Evolutionary conservation across 2,113 vertebrate genomes (phyloP).

Genomic region (Beaufortia kweichowensis): DNA sequence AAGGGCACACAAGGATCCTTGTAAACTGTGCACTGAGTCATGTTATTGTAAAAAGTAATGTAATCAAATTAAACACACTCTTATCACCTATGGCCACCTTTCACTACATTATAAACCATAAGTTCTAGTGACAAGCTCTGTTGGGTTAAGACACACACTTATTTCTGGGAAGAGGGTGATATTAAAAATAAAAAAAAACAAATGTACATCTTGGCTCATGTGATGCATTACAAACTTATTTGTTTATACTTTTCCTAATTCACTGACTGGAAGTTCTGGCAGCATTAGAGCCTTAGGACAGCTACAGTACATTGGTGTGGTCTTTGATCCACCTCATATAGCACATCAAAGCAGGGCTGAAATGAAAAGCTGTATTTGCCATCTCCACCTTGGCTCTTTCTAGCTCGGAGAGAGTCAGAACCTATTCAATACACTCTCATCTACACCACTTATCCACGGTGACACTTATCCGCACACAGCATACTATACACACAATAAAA

Average conservation of each 20-base stretch:
- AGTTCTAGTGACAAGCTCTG: neutral
- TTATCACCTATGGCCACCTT: neutral
- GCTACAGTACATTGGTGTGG: conserved; percentile 57
- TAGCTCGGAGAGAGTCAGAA: conserved; percentile 21
- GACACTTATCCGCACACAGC: conserved; percentile 32
- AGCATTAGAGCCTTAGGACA: conserved; percentile 39
- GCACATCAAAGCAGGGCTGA: conserved; percentile 59
- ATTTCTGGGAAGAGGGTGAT: too few species aligned
- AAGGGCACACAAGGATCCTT: neutral
- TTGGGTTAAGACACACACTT: too few species aligned
- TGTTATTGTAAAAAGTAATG: neutral
- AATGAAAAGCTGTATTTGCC: conserved; percentile 49
- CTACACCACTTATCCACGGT: conserved; percentile 3
- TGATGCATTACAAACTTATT: conserved; percentile 29
- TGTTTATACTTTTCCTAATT: conserved; percentile 42
- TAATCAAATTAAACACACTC: neutral
- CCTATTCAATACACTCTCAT: conserved; percentile 10
- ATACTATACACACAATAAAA: conserved; percentile 20
- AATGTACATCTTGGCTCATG: neutral
- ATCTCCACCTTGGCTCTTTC: conserved; percentile 5
- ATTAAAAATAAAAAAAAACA: neutral
- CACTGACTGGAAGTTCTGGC: conserved; percentile 36
- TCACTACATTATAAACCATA: neutral
- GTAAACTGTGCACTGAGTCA: neutral
- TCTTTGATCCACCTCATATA: conserved; percentile 64